Base-by-base conservation (phyloP, 2,113 vertebrate genomes). In the Amazona guildingii region DNA sequence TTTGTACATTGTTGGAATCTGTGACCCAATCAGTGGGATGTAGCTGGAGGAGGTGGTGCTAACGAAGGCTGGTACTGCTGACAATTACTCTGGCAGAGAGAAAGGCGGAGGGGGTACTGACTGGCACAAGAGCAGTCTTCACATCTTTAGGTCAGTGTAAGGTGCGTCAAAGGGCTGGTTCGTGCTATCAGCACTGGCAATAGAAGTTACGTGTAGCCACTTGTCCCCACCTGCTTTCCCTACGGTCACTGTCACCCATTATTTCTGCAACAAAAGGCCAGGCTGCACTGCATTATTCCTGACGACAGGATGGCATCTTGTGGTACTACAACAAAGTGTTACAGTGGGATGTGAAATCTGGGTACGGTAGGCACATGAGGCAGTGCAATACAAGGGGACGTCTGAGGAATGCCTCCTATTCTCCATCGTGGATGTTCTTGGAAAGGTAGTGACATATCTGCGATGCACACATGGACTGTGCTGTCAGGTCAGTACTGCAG, bases 1-100 rank as follows among this genome's bases (percentile, higher is more conserved):
- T 98, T 98, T 98, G 97, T 98, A 97, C 77, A 92, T 97, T 98
- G 97, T 98, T 97, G 77, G 83, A 90, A 59, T 90, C 75, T 62
- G 61, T 94, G 95, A 89, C 92, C 96, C 89, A 96, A 69, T 94
- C 95, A 95, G 96, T 94, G 93, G 90, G 94, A 95, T 44, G 72
- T 90, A 70, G 93, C 89, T 91, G 87, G 61, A 97, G 96, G 97
- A 94, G 95, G 95, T 86, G 82, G 92, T 94, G 97, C 95, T 88
- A 85, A 80, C 4, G 4, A 96, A 94, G 95, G 37, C 96, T 97
- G 95, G 94, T 94, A 92, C 94, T 83, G 93, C 96, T 76, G 92
- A 90, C 88, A 86, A 66, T 90, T 84, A 80, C 81, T 88, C 83
- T 39, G 59, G 63, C 75, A 48, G 83, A 76, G 68, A 82, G 54